These are phyloP conservation scores for Pangasius larnaudii DNA, from an alignment of 2,797 vertebrate genomes.

Conservation along the genomic window DNA sequence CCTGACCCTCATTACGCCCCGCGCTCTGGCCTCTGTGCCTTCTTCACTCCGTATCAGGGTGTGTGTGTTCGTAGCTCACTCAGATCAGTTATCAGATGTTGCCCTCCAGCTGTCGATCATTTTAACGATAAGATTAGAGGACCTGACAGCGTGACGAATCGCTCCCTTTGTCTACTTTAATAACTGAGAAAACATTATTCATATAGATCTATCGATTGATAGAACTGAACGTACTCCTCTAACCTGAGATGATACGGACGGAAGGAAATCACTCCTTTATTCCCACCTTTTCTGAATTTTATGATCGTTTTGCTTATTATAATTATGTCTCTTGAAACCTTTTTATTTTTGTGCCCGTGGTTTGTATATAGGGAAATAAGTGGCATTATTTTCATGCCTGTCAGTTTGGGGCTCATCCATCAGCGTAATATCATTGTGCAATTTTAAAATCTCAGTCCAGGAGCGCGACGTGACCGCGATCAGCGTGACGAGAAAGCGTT, in stretches of 20 bases:
- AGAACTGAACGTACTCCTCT: slow-evolving; percentile 77
- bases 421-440: slow-evolving; percentile 70
- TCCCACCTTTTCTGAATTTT: slow-evolving; percentile 47
- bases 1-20: slow-evolving; percentile 52
- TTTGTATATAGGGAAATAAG: slow-evolving; percentile 70
- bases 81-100: slow-evolving; percentile 72
- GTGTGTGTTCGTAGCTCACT: slow-evolving; percentile 77
- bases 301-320: slow-evolving; percentile 38
- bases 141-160: slow-evolving; percentile 79
- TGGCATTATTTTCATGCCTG: slow-evolving; percentile 68
- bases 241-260: slow-evolving; percentile 73
- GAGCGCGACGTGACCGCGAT: slow-evolving; percentile 58
- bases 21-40: slow-evolving; percentile 51
- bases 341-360: slow-evolving; percentile 25
- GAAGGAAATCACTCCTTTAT: slow-evolving; percentile 70
- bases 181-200: slow-evolving; percentile 75
- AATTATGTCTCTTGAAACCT: slow-evolving; percentile 37
- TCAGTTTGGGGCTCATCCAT: slow-evolving; percentile 36
- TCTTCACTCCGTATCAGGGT: slow-evolving; percentile 71
- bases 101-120: slow-evolving; percentile 81
- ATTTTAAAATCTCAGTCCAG: slow-evolving; percentile 61
- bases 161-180: slow-evolving; percentile 79
- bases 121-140: slow-evolving; percentile 83
- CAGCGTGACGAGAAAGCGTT: slow-evolving; percentile 24
- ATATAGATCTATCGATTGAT: slow-evolving; percentile 77